Conservation (phyloP, 2,113 vertebrate genomes). For the Sinocyclocheilus maitianheensis region DNA sequence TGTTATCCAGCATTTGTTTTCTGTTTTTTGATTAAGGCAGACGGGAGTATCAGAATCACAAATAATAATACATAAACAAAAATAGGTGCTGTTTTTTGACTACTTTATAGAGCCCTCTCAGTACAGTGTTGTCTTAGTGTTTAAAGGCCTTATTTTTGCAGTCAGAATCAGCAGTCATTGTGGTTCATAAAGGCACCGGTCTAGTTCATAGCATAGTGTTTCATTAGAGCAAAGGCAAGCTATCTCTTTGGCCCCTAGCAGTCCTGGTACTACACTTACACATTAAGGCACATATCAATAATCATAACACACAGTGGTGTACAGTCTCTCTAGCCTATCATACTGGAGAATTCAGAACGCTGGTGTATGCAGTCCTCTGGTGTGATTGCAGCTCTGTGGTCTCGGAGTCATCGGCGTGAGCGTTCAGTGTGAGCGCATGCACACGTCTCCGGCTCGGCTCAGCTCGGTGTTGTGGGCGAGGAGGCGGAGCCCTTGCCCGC, state of each 20-base stretch:
- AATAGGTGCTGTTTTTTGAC: background rate
- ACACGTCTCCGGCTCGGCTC: background rate
- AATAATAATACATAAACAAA: background rate
- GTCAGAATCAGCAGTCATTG: background rate
- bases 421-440: background rate
- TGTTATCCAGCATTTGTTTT: background rate
- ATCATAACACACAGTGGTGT: background rate
- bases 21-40: background rate
- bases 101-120: background rate
- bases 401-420: constrained; percentile 9
- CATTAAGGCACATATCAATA: constrained; percentile 34
- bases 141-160: background rate
- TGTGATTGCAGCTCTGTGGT: background rate
- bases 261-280: background rate
- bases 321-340: background rate
- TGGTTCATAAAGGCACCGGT: constrained; percentile 24
- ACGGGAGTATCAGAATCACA: background rate
- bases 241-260: constrained; percentile 16
- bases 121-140: background rate
- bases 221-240: background rate
- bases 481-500: background rate
- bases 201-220: background rate
- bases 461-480: constrained; percentile 1
- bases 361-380: background rate
- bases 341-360: background rate